Base-by-base conservation (phyloP, 2,113 vertebrate species). In the Zosterops hypoxanthus region DNA sequence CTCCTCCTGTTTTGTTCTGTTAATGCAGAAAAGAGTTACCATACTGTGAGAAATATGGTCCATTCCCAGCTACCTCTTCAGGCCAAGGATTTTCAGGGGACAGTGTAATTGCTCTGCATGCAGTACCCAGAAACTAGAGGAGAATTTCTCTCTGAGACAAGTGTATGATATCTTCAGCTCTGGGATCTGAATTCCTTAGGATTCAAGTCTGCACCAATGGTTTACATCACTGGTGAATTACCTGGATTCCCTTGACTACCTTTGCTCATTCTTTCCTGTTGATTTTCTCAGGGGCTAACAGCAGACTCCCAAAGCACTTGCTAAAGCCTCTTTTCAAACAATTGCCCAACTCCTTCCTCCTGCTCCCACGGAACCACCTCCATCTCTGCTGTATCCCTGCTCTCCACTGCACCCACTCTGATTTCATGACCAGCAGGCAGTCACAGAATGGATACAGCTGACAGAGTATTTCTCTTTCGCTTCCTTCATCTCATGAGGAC, bases 181-280 rank as follows among this genome's bases (percentile, higher is more conserved):
- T 36, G 15, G 31, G 14, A 57, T 59, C 24, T 46, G 28, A 77
- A 84, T 81, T 65, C 11, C 56, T 52, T 21, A 53, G 22, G 33
- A 88, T 28, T 34, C 22, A 84, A 73, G 12, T 52, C 22, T 19
- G 39, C 13, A 39, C 39, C 9, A 68, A 7, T 0, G 0, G 6
- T 50, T 66, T 42, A 36, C 9, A 44, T 11, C 22, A 55, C 21
- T 10, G 10, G 8, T 71, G 20, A 66, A 41, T 2, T 61, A 70
- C 21, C 19, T 81, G 46, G 18, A 71, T 66, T 88, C 39, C 72
- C 81, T 36, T 31, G 34, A n/a, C 19, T 44, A 25, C 18, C 10
- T 88, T 78, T 47, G 22, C 39, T 82, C 41, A 49, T 31, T 44
- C 26, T 70, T 88, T 64, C 53, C 5, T 61, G 87, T 11, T 26